Base-by-base conservation (phyloP, 2,113 vertebrate genomes). In the Otocyon megalotis region DNA sequence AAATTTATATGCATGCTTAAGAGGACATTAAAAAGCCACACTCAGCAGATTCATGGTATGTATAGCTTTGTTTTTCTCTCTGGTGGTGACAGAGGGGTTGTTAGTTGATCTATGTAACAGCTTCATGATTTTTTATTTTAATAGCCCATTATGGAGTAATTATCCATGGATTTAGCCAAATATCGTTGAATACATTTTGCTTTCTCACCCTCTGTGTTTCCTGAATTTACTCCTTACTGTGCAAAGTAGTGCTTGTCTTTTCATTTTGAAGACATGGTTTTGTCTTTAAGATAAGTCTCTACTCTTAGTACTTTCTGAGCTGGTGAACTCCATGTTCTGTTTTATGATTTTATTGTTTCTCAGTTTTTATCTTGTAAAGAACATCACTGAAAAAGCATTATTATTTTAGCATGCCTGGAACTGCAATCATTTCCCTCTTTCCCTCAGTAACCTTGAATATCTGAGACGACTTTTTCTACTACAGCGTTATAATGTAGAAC, bases 101-200 rank as follows among this genome's bases (percentile, higher is more conserved):
- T 96, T 62, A 88, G 48, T 91, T 87, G 71, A 50, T 82, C 65
- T 83, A 19, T 65, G 10, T 88, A 60, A 85, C 22, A 77, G 74
- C 32, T 90, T 87, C 54, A 58, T 83, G 58, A 53, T 95, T 83
- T 71, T 93, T 91, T 88, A 35, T 93, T 71, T 82, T 79, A 63
- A 88, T 93, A 90, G 67, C 22, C 20, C 50, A 63, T 91, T 88
- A 82, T 79, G 53, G 28, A 74, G 12, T 88, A 91, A 37, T 56
- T 30, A 79, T 95, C 67, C 54, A 30, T 93, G 20, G 12, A 88
- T 89, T 87, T 93, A 93, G 54, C 14, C 77, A 53, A 80, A 88
- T 79, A 17, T 28, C 81, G 8, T 90, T 19, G 69, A 94, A 83
- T 79, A 35, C 10, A 80, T 50, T 90, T 96, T 93, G 8, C 92